Conservation (phyloP, 2,797 vertebrate genomes). For the Darevskia mixta region DNA sequence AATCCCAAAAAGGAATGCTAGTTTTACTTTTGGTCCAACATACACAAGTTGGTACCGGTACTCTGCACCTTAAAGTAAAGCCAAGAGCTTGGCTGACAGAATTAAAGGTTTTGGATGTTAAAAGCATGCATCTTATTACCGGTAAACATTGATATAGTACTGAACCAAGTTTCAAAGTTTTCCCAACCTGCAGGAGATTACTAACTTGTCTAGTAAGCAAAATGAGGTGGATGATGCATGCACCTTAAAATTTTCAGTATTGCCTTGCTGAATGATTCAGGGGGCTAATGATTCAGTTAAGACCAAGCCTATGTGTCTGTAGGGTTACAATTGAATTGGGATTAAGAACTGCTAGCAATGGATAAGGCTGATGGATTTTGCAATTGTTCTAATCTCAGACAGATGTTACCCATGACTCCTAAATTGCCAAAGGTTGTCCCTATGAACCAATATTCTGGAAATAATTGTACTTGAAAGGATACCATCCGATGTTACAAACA, state of each 20-base stretch:
- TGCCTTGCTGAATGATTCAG: neutral
- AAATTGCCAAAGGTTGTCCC: neutral
- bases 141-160: neutral
- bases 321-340: neutral
- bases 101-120: neutral
- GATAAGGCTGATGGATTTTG: neutral
- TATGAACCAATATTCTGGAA: neutral
- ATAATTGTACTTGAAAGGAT: neutral
- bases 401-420: neutral
- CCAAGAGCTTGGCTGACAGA: neutral
- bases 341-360: constrained; percentile 24
- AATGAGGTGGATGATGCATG: neutral
- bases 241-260: neutral
- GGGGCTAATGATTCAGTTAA: too few relatives aligned
- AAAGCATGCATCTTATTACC: neutral
- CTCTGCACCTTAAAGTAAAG: neutral
- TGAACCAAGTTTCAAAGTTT: neutral
- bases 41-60: neutral
- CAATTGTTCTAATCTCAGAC: constrained; percentile 18
- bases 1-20: too few relatives aligned
- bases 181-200: neutral
- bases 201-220: neutral
- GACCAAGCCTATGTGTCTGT: neutral
- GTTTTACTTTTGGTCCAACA: neutral
- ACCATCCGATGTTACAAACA: rapidly evolving